These are phyloP conservation scores for Temnothorax ravouxi DNA, from an alignment of 2,888 invertebrate genomes.

Conservation along the genomic window DNA sequence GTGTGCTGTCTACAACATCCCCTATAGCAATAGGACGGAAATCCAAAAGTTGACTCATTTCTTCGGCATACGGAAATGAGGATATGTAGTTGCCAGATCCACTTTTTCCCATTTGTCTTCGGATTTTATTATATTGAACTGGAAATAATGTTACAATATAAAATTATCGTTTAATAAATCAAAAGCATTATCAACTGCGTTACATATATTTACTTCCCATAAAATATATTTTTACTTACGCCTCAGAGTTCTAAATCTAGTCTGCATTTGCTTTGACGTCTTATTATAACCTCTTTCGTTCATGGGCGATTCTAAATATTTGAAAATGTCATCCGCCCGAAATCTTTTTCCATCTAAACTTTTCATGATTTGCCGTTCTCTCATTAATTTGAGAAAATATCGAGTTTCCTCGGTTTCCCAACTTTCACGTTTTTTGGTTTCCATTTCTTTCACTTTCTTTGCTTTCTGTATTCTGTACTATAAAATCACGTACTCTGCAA, in stretches of 20 bases:
- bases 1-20: not conserved
- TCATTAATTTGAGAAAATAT: slow-evolving; percentile 8
- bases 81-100: not conserved
- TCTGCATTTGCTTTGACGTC: slow-evolving; percentile 5
- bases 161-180: not conserved
- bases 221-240: slow-evolving; percentile 12
- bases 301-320: not conserved
- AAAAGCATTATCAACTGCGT: no score
- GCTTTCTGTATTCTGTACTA: no score
- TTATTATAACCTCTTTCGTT: not conserved
- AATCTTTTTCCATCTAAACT: slow-evolving; percentile 8
- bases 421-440: not conserved
- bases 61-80: slow-evolving; percentile 13
- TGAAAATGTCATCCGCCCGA: slow-evolving; percentile 4
- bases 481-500: no score
- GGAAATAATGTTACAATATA: slow-evolving; percentile 2
- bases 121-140: slow-evolving; percentile 19
- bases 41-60: slow-evolving; percentile 4
- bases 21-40: slow-evolving; percentile 21
- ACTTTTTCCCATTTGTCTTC: slow-evolving; percentile 18
- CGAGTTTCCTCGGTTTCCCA: slow-evolving; percentile 9
- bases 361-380: not conserved
- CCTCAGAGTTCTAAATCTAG: slow-evolving; percentile 13
- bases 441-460: slow-evolving; percentile 1
- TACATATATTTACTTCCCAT: no score